phyloP scores from a whole-genome alignment of 2,113 vertebrate genomes.

The Tiliqua scincoides region DNA sequence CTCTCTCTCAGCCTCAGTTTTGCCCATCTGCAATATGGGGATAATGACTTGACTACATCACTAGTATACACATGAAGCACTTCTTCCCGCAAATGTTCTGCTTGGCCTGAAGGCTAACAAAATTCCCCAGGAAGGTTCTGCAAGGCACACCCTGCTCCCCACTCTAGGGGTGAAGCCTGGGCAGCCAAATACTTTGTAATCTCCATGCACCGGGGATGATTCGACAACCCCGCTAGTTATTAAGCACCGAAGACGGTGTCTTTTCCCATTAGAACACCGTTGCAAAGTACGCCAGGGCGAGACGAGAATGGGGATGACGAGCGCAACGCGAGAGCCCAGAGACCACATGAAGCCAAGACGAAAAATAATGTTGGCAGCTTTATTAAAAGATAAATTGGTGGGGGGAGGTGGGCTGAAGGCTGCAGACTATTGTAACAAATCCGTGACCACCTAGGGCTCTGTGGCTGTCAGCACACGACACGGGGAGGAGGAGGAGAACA shows the following conservation, averaged over 20 bases:
- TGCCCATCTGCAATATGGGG: no score
- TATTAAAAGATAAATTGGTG: slow-evolving; percentile 26
- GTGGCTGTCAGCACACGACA: background rate
- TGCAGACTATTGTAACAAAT: slow-evolving; percentile 27
- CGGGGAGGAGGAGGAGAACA: background rate
- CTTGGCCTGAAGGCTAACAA: no score
- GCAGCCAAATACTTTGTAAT: background rate
- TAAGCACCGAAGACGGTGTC: slow-evolving; percentile 40
- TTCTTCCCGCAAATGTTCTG: no score
- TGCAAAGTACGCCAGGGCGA: slow-evolving; percentile 10
- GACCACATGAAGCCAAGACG: background rate
- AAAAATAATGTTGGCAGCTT: slow-evolving; percentile 33
- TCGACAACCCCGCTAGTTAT: slow-evolving; percentile 18
- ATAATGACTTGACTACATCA: no score
- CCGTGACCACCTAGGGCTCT: background rate
- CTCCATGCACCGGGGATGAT: background rate
- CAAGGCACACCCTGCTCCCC: no score
- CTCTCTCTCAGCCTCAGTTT: no score
- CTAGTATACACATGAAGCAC: no score
- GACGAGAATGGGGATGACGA: slow-evolving; percentile 24
- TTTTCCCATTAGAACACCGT: slow-evolving; percentile 33
- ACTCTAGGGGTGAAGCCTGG: background rate
- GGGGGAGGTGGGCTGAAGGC: slow-evolving; percentile 27
- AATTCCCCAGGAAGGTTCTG: no score
- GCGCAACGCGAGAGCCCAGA: slow-evolving; percentile 2